Evolutionary conservation across 2,888 invertebrate genomes (phyloP).

Genomic region (Nomada flava): DNA sequence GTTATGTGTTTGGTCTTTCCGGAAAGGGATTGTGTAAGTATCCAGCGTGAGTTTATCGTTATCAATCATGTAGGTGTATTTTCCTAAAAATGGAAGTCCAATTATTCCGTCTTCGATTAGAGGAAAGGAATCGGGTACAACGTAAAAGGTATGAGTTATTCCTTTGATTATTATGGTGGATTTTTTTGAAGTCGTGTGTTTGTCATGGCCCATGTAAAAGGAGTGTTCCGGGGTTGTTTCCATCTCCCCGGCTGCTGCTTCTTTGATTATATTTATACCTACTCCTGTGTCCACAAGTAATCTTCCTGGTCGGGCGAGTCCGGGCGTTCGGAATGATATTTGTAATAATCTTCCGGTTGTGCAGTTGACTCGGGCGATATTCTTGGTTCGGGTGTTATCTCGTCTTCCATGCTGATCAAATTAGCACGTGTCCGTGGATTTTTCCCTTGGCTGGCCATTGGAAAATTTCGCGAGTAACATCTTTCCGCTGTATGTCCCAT

Average conservation of each 20-base stretch:
- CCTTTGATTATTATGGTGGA: background rate
- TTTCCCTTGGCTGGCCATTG: background rate
- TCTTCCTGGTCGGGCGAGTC: background rate
- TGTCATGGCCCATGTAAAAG: background rate
- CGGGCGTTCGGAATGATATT: too few relatives aligned
- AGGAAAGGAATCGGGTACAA: conserved; percentile 6
- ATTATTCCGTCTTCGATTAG: conserved; percentile 7
- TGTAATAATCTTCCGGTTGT: background rate
- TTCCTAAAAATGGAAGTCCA: background rate
- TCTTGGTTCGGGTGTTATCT: background rate
- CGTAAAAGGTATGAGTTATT: background rate
- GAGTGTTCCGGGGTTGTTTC: too few relatives aligned
- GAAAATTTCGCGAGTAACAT: background rate
- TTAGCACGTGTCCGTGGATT: background rate
- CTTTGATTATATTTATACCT: background rate
- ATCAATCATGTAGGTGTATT: background rate
- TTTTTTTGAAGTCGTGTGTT: background rate
- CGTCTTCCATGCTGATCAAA: background rate
- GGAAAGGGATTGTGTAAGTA: background rate
- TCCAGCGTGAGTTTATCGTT: background rate
- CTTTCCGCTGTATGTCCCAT: too few relatives aligned
- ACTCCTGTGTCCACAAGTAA: background rate
- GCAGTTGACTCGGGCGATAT: background rate
- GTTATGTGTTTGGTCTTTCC: too few relatives aligned
- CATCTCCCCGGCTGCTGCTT: too few relatives aligned